Conservation (phyloP, 64 coral and sea anemone genomes). For the Dendronephthya gigantea region DNA sequence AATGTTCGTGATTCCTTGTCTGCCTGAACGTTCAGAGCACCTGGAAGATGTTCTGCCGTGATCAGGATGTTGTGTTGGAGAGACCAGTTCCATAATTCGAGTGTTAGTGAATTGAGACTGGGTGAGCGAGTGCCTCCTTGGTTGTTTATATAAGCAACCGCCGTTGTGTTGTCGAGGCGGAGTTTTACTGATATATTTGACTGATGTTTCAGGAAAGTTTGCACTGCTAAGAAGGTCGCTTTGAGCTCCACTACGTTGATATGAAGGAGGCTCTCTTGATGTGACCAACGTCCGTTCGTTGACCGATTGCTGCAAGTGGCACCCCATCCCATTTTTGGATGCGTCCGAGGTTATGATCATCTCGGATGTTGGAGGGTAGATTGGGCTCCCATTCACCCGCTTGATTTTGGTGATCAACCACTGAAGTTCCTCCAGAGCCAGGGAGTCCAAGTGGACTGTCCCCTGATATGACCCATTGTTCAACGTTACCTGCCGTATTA, state of each 20-base stretch:
- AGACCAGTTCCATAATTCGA: neutral
- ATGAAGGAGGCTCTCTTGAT: neutral
- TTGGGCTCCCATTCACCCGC: neutral
- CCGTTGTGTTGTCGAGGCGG: neutral
- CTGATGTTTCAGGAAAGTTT: neutral
- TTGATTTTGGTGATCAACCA: neutral
- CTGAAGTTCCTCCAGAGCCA: neutral
- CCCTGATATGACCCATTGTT: neutral
- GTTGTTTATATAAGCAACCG: neutral
- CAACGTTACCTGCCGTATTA: neutral
- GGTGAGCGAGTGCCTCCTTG: neutral
- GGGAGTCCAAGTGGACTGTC: neutral
- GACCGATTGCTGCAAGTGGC: neutral
- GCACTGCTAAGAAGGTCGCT: neutral
- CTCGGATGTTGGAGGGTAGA: neutral
- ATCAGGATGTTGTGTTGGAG: neutral
- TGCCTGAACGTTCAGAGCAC: neutral
- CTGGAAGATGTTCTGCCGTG: neutral
- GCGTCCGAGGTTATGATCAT: neutral
- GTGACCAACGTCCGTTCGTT: neutral
- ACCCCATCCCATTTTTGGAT: neutral
- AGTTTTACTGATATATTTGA: neutral
- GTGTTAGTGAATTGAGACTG: neutral
- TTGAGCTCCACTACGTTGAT: neutral
- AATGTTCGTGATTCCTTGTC: neutral